Evolutionary conservation across 1,140 invertebrate species (phyloP).

Genomic region (Caenorhabditis remanei): DNA sequence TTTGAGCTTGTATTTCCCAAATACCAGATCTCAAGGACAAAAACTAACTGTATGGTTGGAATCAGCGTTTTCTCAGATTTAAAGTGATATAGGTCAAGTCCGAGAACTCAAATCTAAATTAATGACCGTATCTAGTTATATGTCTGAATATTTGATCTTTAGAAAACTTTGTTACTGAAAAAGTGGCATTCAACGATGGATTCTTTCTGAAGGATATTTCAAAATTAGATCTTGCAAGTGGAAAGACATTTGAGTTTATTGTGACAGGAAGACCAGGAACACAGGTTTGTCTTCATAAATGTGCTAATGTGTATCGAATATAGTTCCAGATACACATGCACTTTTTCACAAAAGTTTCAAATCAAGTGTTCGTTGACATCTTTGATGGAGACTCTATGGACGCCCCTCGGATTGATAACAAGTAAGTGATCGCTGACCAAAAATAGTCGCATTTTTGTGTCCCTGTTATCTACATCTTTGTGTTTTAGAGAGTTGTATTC

Average conservation of each 20-base stretch:
- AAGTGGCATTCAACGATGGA: background rate
- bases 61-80: too few relatives aligned
- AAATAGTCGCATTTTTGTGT: background rate
- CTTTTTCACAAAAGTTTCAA: slow-evolving; percentile 24
- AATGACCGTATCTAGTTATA: too few relatives aligned
- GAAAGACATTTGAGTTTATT: background rate
- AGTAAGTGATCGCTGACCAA: slow-evolving; percentile 12
- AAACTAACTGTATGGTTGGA: too few relatives aligned
- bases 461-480: background rate
- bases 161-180: background rate
- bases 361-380: slow-evolving; percentile 23
- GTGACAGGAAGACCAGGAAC: background rate
- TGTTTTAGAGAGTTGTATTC: slow-evolving; percentile 20
- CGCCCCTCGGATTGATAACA: slow-evolving; percentile 34
- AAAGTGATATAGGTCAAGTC: too few relatives aligned
- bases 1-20: too few relatives aligned
- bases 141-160: background rate
- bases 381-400: slow-evolving; percentile 46
- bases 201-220: background rate
- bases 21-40: too few relatives aligned
- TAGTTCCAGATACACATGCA: background rate
- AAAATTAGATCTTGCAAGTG: background rate
- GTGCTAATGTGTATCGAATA: background rate
- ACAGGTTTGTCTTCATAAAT: background rate
- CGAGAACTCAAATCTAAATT: too few relatives aligned